These are phyloP conservation scores for Tupaia tana DNA, from an alignment of 2,113 vertebrate species.

Conservation along the genomic window DNA sequence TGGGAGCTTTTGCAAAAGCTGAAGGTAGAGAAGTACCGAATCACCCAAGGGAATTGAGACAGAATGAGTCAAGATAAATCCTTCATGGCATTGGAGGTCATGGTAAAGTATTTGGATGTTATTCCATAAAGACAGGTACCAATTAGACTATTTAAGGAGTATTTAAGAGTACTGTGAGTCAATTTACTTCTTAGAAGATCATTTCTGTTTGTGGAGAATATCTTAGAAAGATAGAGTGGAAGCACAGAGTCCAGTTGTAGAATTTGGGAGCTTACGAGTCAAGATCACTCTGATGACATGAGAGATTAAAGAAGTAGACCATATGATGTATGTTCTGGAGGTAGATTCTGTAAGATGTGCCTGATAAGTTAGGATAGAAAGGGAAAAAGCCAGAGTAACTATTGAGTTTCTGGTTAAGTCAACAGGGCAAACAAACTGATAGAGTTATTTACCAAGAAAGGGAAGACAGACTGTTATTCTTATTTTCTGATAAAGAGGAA, in stretches of 20 bases:
- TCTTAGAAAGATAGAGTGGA: background rate
- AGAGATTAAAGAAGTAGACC: background rate
- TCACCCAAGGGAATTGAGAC: background rate
- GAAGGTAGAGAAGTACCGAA: background rate
- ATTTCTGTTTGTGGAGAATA: background rate
- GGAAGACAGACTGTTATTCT: background rate
- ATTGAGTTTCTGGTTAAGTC: background rate
- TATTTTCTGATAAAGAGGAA: background rate
- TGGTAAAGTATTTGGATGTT: background rate
- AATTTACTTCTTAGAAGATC: background rate
- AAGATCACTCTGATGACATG: too few species aligned
- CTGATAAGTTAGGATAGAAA: background rate
- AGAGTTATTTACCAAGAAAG: background rate
- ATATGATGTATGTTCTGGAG: background rate
- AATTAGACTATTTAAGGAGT: background rate
- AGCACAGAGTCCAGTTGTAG: background rate
- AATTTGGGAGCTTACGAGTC: background rate
- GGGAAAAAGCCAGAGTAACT: background rate
- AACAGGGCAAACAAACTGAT: background rate
- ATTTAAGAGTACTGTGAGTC: background rate
- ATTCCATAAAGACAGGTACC: background rate
- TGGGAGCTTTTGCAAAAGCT: background rate
- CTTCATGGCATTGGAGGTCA: background rate
- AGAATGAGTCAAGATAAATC: background rate
- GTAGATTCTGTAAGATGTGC: background rate